Evolutionary conservation across 1,140 invertebrate species (phyloP), one percentile per base, ranked within the genome.

Genomic region (Zaprionus nigranus): DNA sequence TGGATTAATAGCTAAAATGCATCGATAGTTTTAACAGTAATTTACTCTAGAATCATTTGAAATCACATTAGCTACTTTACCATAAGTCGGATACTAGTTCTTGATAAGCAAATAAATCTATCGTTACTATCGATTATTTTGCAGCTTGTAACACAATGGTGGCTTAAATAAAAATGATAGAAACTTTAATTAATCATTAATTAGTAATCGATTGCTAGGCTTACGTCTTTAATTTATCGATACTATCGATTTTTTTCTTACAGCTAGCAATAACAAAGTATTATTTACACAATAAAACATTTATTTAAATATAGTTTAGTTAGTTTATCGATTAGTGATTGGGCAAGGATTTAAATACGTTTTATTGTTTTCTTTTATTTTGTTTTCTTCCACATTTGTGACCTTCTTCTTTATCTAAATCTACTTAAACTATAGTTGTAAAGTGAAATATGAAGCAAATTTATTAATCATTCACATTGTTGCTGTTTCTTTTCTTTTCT

Each of bases 401-500:
- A 51, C 20, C 46, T 13, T 24, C 46, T 51, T 51, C 46, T 51
- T 13, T 22, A 22, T 13, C 20, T 22, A 49, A 51, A 51, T 11
- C 5, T 17, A 24, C 4, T 51, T 51, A 4, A 49, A 22, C 24
- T 17, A 22, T 51, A 22, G 20, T 51, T 51, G 22, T 51, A 34
- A 62, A 59, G 43, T 40, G 62, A 70, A 65, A 51, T 30, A 69
- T 57, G 11, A n/a, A 40, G 15, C 46, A 59, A 66, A 66, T 60
- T 61, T 57, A 75, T 62, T 76, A 76, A 76, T 64, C 74, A 54
- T 64, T 76, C 68, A 61, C 74, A 76, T 68, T 72, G 70, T 65
- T 64, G 74, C 40, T 70, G 66, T 75, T 75, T 70, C 72, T 75
- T 70, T 69, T 75, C 66, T 63, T 70, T 75, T 75, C 71, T 74